phyloP scores from a whole-genome alignment of 2,888 invertebrate genomes.

The Anarsia innoxiella region DNA sequence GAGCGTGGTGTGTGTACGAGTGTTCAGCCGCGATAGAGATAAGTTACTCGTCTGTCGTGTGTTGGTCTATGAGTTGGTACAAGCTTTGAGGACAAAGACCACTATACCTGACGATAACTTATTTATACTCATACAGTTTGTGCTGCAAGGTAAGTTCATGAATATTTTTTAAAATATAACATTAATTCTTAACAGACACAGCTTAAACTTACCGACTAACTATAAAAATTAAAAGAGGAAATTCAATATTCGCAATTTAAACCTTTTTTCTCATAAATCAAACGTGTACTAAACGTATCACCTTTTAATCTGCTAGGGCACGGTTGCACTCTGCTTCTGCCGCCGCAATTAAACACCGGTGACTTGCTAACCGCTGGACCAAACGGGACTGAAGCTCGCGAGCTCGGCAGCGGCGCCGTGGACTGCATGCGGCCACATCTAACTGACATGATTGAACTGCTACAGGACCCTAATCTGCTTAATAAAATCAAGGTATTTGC shows the following conservation, averaged over 20 bases:
- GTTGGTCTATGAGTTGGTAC: slow-evolving; percentile 94
- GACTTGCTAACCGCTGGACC: slow-evolving; percentile 30
- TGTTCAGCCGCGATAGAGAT: slow-evolving; percentile 94
- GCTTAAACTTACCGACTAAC: too few species aligned
- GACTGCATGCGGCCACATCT: slow-evolving; percentile 96
- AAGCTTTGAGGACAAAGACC: slow-evolving; percentile 96
- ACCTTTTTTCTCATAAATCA: too few species aligned
- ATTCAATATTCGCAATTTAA: too few species aligned
- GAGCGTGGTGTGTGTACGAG: slow-evolving; percentile 91
- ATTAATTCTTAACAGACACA: too few species aligned
- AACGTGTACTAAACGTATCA: too few species aligned
- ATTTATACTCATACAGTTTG: slow-evolving; percentile 90
- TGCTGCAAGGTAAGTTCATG: slow-evolving; percentile 82
- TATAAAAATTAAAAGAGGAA: too few species aligned
- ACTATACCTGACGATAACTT: slow-evolving; percentile 96
- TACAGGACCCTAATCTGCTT: slow-evolving; percentile 96
- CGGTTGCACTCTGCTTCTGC: slow-evolving; percentile 79
- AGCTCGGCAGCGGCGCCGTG: slow-evolving; percentile 88
- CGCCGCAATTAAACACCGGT: slow-evolving; percentile 63
- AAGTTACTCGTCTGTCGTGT: slow-evolving; percentile 93
- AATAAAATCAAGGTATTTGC: slow-evolving; percentile 96
- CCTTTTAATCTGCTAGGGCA: too few species aligned
- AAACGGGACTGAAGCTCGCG: slow-evolving; percentile 45
- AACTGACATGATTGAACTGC: slow-evolving; percentile 93
- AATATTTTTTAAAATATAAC: too few species aligned